Evolutionary conservation across 2,888 invertebrate species (phyloP), one percentile per base, ranked within the genome.

Genomic region (Tipula confusa): DNA sequence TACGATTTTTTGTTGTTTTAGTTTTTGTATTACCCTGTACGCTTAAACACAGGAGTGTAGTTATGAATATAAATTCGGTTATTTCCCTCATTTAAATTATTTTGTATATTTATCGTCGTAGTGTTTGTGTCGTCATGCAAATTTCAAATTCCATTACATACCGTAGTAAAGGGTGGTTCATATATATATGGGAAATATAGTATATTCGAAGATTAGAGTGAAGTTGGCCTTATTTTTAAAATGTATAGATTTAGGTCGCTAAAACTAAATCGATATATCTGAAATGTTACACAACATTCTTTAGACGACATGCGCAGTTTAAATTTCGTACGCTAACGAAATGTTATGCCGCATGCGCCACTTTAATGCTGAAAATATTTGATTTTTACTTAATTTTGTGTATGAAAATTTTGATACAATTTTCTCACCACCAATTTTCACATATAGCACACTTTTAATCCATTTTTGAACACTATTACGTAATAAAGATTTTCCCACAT

Each of bases 51-150:
- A 64, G 64, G 24, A 64, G 64, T 64, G 64, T 64, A 64, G 64
- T 64, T 64, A 64, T 64, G 64, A 64, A 64, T 64, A 64, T 11
- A 64, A 64, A 64, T 64, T 64, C 64, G 64, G 64, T 24, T 64
- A n/a, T 43, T 64, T 64, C 64, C 64, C 64, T 64, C 64, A 64
- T 64, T 64, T 24, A 24, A 64, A 64, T 64, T 43, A 6, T 6
- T 43, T 6, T n/a, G 48, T 48, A 48, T 9, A 18, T 18, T 48
- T 48, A 48, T 18, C 0, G 5, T 9, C 18, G 7, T 64, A 9
- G 64, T 64, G 24, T 24, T 64, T 11, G 64, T 64, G 9, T 24
- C 1, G 1, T 24, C 64, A 64, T 64, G 64, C 64, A 6, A 64
- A 24, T 64, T 24, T 48, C 3, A 24, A 64, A 64, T 64, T 64